These are phyloP conservation scores for Cynodonichthys magdalenae DNA, from an alignment of 2,797 vertebrate species.

Conservation along the genomic window DNA sequence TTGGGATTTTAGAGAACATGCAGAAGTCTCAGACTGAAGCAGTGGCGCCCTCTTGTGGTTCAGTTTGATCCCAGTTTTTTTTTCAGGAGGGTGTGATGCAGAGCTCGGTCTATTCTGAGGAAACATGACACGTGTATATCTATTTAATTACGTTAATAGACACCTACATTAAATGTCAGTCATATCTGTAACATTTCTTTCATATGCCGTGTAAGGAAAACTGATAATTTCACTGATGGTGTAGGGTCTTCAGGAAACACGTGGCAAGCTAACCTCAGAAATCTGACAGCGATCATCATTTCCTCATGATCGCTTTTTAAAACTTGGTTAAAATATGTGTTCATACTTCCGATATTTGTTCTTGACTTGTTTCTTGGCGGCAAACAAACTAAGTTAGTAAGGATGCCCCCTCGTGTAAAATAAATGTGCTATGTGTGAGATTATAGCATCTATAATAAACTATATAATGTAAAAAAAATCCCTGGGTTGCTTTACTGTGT, in stretches of 20 bases:
- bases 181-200: no score
- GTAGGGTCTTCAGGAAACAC: neutral
- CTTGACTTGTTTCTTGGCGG: neutral
- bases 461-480: neutral
- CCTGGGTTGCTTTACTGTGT: conserved; percentile 10
- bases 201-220: neutral
- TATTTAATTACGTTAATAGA: neutral
- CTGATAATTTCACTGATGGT: neutral
- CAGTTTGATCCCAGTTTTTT: neutral
- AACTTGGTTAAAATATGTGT: no score
- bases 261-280: neutral
- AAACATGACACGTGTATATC: neutral
- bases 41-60: conserved; percentile 68
- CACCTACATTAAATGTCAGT: neutral
- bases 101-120: neutral
- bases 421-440: neutral
- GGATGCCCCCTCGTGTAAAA: conserved; percentile 35
- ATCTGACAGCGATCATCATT: no score
- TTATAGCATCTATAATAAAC: conserved; percentile 1
- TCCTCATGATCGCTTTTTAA: no score
- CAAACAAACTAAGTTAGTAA: neutral
- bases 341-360: no score
- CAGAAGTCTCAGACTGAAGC: conserved; percentile 8
- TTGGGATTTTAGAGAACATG: neutral
- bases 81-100: neutral